phyloP scores from a whole-genome alignment of 2,797 vertebrate genomes.

The Acomys russatus region DNA sequence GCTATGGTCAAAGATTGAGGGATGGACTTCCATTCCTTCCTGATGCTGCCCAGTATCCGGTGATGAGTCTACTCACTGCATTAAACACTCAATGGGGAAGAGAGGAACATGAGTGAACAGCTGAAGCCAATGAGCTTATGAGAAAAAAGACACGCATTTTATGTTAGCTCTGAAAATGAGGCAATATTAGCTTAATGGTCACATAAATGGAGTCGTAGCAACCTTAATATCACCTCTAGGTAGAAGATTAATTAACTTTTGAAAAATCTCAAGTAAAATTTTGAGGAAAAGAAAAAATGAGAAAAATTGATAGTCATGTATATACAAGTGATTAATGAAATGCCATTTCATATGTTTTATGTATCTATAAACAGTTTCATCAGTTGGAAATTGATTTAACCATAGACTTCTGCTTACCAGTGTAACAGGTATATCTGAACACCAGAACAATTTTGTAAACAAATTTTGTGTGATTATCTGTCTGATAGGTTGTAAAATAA shows the following conservation, averaged over 20 bases:
- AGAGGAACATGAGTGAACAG: not conserved
- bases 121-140: not conserved
- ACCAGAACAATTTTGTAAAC: conserved; percentile 11
- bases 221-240: not conserved
- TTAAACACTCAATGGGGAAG: not conserved
- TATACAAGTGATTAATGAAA: not conserved
- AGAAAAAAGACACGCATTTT: not conserved
- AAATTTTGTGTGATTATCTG: conserved; percentile 1
- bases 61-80: not conserved
- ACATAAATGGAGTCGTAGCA: not conserved
- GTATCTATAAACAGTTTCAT: not conserved
- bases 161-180: not conserved
- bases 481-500: not conserved
- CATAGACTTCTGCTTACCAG: not conserved
- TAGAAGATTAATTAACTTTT: conserved; percentile 7
- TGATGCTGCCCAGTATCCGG: not conserved
- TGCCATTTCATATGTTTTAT: not conserved
- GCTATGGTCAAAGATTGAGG: not conserved
- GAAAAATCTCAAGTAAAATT: not conserved
- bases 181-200: not conserved
- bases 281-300: not conserved
- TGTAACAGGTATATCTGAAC: not conserved
- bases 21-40: not conserved
- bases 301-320: not conserved
- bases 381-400: not conserved